Base-by-base conservation (phyloP, 2,113 vertebrate species). In the Antigone vipio region DNA sequence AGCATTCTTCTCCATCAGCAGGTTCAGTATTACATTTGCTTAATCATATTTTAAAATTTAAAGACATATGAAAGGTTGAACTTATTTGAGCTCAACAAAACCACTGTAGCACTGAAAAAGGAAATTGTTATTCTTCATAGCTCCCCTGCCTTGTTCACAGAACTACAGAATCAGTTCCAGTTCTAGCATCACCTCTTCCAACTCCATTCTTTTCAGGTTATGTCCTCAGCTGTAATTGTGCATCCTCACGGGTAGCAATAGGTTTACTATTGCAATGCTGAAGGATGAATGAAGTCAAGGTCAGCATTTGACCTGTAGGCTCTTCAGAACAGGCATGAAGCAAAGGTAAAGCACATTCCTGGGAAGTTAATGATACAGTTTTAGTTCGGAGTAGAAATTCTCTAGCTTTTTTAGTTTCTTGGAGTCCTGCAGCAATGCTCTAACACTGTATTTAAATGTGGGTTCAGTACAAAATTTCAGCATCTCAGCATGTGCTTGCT, bases 91-190 rank as follows among this genome's bases (percentile, higher is more conserved):
- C 60, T 78, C 52, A 18, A 6, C 82, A 27, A 64, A 88, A 29
- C 74, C 62, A 9, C 44, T 0, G 0, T 8, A 27, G 78, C 52
- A 3, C 56, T 71, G 56, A 2, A 12, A 75, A 81, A 68, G 14
- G 44, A 73, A 53, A 47, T 15, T 55, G 38, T 18, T 12, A 69
- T 83, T 84, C 68, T 81, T 58, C 60, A 19, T 2, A 29, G 55
- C n/a, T 93, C 52, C 63, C 40, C 29, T 49, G 55, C 59, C 34
- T 89, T 34, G 29, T 55, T 86, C 52, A 10, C 24, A 60, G 92
- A 53, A 34, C 49, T 87, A 40, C 40, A 69, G 34, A 76, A 66
- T 73, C 72, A 45, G 17, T 59, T 55, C 47, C 77, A 59, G 52
- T 68, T 81, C 64, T 53, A 7, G 55, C 77, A 49, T 23, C 52